A percentile compares a stretch with the other conserved stretches of the same genome.
phyloP scores from a whole-genome alignment of 2,113 vertebrate species.

The Trinectes maculatus region DNA sequence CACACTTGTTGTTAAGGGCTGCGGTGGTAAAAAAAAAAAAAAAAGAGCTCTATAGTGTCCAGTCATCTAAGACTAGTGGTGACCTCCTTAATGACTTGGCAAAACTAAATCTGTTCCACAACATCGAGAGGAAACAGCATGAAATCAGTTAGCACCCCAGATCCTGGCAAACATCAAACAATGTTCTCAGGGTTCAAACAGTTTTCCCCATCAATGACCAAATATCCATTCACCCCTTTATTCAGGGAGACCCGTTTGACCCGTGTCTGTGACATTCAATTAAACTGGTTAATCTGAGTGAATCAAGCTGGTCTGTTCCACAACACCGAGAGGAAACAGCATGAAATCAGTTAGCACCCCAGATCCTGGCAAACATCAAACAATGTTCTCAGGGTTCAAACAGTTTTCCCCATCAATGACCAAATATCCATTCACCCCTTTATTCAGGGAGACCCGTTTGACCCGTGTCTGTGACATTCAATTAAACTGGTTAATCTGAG shows the following conservation, averaged over 20 bases:
- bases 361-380: constrained; percentile 68
- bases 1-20: no score
- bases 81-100: constrained; percentile 29
- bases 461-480: constrained; percentile 51
- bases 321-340: constrained; percentile 58
- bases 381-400: constrained; percentile 61
- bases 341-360: constrained; percentile 52
- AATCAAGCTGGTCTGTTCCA: constrained; percentile 64
- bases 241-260: constrained; percentile 51
- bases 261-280: constrained; percentile 53
- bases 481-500: constrained; percentile 68
- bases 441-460: constrained; percentile 47
- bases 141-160: constrained; percentile 56
- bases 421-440: constrained; percentile 49
- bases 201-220: constrained; percentile 62
- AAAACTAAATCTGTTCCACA: constrained; percentile 51
- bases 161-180: constrained; percentile 68
- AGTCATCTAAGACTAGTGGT: constrained; percentile 1
- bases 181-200: constrained; percentile 61
- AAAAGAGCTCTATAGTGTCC: background rate
- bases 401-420: constrained; percentile 62
- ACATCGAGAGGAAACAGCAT: constrained; percentile 58
- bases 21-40: background rate
- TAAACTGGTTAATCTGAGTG: constrained; percentile 65
- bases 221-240: constrained; percentile 48